Conservation (phyloP, 2,113 vertebrate genomes). For the Turdus rufiventris region DNA sequence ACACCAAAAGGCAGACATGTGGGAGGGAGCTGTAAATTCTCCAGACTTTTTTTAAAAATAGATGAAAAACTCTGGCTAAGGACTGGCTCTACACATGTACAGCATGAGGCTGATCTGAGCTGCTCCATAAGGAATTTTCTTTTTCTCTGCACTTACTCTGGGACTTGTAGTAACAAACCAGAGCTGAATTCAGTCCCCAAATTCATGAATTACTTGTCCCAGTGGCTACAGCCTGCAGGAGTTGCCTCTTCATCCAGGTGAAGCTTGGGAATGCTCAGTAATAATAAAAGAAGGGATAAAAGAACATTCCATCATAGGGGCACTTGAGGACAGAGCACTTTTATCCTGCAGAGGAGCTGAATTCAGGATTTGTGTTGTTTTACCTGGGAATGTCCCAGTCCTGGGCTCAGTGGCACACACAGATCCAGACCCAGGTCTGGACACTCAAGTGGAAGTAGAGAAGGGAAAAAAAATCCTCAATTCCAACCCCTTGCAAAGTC, state of each 20-base stretch:
- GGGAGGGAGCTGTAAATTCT: constrained; percentile 41
- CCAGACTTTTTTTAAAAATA: constrained; percentile 28
- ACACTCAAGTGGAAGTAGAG: neutral
- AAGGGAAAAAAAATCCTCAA: neutral
- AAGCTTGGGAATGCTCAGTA: neutral
- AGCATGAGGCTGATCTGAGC: neutral
- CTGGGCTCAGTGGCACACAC: neutral
- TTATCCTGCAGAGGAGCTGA: neutral
- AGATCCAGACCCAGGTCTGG: accelerated
- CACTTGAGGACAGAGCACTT: neutral
- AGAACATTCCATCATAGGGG: neutral
- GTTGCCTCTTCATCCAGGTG: neutral
- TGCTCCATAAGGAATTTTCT: neutral
- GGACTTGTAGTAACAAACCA: neutral
- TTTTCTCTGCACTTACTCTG: neutral
- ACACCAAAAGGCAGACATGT: constrained; percentile 26
- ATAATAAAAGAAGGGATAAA: neutral
- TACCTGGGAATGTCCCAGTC: neutral
- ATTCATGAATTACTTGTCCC: neutral
- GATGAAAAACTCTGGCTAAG: constrained; percentile 1
- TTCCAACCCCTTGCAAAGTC: neutral
- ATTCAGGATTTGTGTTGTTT: neutral
- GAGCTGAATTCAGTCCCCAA: neutral
- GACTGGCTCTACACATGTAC: neutral
- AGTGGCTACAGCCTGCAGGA: neutral